Conservation (phyloP, 2,797 vertebrate species). For the Pseudocheirus occidentalis region DNA sequence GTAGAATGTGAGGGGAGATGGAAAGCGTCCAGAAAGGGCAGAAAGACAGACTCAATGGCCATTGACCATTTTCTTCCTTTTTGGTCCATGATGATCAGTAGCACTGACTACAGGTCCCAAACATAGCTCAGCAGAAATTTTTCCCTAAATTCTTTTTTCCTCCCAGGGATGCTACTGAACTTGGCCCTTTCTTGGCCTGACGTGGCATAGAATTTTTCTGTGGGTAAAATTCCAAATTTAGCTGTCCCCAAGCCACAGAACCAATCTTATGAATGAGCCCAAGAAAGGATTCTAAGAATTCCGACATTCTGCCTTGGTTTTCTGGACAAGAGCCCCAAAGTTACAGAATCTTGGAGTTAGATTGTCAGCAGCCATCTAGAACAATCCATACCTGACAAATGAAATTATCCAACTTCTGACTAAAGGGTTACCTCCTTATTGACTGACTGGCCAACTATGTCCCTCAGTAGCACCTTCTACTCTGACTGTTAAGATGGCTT, state of each 20-base stretch:
- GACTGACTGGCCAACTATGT: background rate
- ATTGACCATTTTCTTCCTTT: slow-evolving; percentile 17
- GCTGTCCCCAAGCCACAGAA: background rate
- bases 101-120: background rate
- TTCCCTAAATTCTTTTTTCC: slow-evolving; percentile 61
- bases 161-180: slow-evolving; percentile 55
- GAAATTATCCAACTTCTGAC: background rate
- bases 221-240: slow-evolving; percentile 35
- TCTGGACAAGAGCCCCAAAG: slow-evolving; percentile 31
- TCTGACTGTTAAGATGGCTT: background rate
- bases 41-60: slow-evolving; percentile 17
- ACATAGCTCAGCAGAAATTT: slow-evolving; percentile 43
- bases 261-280: background rate
- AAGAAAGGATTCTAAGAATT: slow-evolving; percentile 38
- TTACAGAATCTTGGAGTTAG: background rate
- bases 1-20: background rate
- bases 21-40: background rate
- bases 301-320: background rate
- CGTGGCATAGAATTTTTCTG: slow-evolving; percentile 12
- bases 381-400: background rate
- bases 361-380: background rate
- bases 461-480: background rate
- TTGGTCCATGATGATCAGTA: slow-evolving; percentile 41
- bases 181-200: background rate
- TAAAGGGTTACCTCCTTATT: background rate